Percentiles rank a stretch among this genome's conserved stretches.
Evolutionary conservation across 2,113 vertebrate species (phyloP).

Genomic region (Crotalus horridus): DNA sequence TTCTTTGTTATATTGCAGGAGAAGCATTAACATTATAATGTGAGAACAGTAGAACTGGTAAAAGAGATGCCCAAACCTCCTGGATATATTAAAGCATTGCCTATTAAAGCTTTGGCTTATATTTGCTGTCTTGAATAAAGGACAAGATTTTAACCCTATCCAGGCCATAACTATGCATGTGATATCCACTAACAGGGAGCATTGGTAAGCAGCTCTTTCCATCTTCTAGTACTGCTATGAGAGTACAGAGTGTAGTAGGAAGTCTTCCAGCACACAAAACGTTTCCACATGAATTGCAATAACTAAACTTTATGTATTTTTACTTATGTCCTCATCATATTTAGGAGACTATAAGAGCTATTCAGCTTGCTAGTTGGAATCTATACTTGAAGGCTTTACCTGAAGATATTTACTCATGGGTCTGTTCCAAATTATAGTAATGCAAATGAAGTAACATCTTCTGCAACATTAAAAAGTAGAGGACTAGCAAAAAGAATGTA

Average conservation of each 20-base stretch:
- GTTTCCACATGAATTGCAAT: neutral
- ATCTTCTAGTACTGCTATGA: neutral
- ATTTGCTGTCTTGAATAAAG: neutral
- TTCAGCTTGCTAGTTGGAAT: neutral
- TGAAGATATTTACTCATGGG: neutral
- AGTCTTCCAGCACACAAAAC: neutral
- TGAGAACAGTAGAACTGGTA: slow-evolving; percentile 42
- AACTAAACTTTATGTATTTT: neutral
- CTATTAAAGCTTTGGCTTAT: slow-evolving; percentile 47
- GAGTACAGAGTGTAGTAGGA: neutral
- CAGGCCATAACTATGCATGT: neutral
- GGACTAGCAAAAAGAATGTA: neutral
- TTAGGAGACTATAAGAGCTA: neutral
- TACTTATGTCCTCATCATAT: neutral
- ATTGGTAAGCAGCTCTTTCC: neutral
- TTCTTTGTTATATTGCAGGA: slow-evolving; percentile 53
- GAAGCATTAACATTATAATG: slow-evolving; percentile 52
- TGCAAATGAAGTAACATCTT: neutral
- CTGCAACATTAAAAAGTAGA: neutral
- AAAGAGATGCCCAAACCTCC: slow-evolving; percentile 49
- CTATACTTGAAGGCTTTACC: neutral
- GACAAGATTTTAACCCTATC: neutral
- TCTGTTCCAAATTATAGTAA: neutral
- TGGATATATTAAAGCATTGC: slow-evolving; percentile 12
- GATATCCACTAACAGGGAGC: neutral